Evolutionary conservation across 1,140 invertebrate genomes (phyloP), one percentile per base, ranked within the genome.

Genomic region (Calliphora vicina): DNA sequence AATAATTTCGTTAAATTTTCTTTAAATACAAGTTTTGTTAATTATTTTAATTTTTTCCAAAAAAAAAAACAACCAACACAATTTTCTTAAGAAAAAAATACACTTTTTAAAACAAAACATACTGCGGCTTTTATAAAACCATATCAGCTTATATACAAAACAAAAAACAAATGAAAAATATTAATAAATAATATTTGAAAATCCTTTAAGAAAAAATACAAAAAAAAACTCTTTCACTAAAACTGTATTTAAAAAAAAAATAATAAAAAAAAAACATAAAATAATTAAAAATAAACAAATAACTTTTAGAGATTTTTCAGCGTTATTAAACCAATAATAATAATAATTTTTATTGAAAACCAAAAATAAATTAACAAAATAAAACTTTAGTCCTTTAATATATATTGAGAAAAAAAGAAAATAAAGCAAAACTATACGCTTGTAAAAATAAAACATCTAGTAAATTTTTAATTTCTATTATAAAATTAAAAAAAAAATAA

Each of bases 91-190:
- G 3, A 67, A 67, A 67, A 45, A 78, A 78, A 78, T 45, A 29
- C 25, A 72, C 12, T 29, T 17, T 42, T 78, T 25, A 78, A 42
- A 78, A 78, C 73, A 76, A 76, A 76, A 74, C 35, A 78, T 78
- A 78, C 74, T 78, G 74, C 74, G 74, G 74, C 74, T 78, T 78
- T 78, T 78, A 78, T 78, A 78, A 78, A 78, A 78, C 74, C 74
- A 78, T 78, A 78, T 78, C 74, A 78, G 74, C 74, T 78, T 78
- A 78, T 45, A 78, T 78, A 78, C 23, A 78, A 45, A 78, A 78
- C 23, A 43, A 67, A 74, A 74, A 13, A 9, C n/a, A n/a, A n/a
- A n/a, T n/a, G n/a, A 35, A 73, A 35, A 76, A 76, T n/a, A 35
- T n/a, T 35, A 42, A 76, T 29, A 73, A 17, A 73, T 15, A 76